phyloP scores from a whole-genome alignment of 2,113 vertebrate genomes.

The Xiphophorus maculatus region DNA sequence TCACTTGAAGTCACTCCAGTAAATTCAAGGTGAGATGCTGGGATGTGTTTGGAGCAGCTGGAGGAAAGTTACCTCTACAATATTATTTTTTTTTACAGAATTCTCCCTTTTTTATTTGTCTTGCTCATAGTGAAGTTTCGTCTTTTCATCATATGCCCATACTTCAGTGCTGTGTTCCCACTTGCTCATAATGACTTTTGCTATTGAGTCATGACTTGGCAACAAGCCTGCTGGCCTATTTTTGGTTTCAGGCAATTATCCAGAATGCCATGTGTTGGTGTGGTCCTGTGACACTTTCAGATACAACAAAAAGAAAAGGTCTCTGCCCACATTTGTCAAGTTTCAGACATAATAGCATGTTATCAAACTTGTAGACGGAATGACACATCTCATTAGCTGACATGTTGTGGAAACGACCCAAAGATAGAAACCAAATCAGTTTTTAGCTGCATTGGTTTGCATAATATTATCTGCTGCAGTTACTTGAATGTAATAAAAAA shows the following conservation, averaged over 20 bases:
- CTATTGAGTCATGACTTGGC: conserved; percentile 69
- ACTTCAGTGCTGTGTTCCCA: conserved; percentile 40
- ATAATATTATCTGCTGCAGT: not conserved
- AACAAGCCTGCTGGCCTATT: conserved; percentile 68
- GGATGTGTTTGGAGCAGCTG: not conserved
- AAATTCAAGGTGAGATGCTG: conserved; percentile 2
- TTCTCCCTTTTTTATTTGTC: conserved; percentile 13
- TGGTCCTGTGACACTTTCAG: conserved; percentile 48
- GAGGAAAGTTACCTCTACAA: not conserved
- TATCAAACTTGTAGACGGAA: conserved; percentile 7
- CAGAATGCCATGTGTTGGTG: conserved; percentile 50
- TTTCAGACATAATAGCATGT: conserved; percentile 19
- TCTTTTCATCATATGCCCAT: conserved; percentile 37
- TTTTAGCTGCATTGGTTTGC: not conserved
- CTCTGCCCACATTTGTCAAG: conserved; percentile 38
- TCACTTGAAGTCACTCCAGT: conserved; percentile 3
- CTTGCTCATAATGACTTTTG: conserved; percentile 54
- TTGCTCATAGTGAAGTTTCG: conserved; percentile 39
- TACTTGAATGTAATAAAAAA: not conserved
- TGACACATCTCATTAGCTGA: not conserved
- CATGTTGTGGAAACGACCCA: no score
- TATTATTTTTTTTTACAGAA: not conserved
- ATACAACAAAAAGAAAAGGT: conserved; percentile 39
- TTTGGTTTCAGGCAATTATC: conserved; percentile 71
- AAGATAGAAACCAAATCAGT: not conserved